Conservation (phyloP, 2,113 vertebrate genomes). For the Osmerus eperlanus region DNA sequence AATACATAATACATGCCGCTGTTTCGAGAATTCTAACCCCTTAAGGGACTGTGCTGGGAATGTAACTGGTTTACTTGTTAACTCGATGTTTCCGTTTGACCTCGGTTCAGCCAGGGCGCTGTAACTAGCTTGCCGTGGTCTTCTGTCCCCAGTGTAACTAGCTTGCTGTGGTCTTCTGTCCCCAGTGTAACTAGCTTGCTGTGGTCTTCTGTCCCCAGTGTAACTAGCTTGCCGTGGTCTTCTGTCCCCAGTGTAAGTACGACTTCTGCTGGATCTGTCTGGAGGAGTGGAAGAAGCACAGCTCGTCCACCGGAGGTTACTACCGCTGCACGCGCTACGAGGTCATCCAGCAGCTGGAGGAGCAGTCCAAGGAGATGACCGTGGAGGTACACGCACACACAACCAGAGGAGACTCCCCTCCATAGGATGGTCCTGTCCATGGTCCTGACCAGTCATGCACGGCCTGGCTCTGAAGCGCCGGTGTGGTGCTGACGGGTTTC, state of each 20-base stretch:
- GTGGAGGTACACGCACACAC: conserved; percentile 80
- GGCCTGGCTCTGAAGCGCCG: too few relatives aligned
- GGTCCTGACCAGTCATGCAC: not conserved
- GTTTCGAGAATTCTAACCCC: too few relatives aligned
- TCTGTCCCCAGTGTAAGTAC: conserved; percentile 78
- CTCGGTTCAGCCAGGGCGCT: too few relatives aligned
- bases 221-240: too few relatives aligned
- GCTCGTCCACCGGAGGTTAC: conserved; percentile 97
- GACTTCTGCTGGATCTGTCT: conserved; percentile 99
- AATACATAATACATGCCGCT: too few relatives aligned
- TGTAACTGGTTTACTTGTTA: too few relatives aligned
- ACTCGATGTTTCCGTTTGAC: too few relatives aligned
- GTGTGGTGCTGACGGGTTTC: too few relatives aligned
- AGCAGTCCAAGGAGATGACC: conserved; percentile 97
- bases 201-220: conserved; percentile 6
- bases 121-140: too few relatives aligned
- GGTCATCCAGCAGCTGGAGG: conserved; percentile 95
- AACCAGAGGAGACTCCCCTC: not conserved
- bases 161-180: conserved; percentile 16
- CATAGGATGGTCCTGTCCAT: too few relatives aligned
- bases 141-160: not conserved
- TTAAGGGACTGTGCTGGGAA: too few relatives aligned
- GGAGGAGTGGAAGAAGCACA: conserved; percentile 99
- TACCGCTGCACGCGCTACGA: conserved; percentile 98
- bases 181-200: conserved; percentile 72